These are phyloP conservation scores for Raja brachyura DNA, from an alignment of 2,113 vertebrate species.

Conservation along the genomic window DNA sequence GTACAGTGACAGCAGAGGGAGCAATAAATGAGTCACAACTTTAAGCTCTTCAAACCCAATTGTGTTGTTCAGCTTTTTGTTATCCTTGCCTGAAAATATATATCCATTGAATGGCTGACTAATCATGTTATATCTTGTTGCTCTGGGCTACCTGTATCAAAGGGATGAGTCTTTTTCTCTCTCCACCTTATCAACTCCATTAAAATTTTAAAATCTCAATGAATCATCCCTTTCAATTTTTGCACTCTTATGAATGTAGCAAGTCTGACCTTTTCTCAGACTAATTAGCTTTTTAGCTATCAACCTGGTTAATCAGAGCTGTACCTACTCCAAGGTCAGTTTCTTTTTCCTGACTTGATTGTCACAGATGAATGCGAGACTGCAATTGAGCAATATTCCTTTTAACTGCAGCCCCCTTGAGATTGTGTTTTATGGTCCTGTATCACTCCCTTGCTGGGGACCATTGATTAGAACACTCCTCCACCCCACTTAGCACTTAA, in stretches of 20 bases:
- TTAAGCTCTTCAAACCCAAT: neutral
- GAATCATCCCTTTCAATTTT: neutral
- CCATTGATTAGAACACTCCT: neutral
- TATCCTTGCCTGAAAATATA: neutral
- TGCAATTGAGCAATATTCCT: neutral
- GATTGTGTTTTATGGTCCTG: neutral
- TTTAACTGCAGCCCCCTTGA: neutral
- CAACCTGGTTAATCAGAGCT: neutral
- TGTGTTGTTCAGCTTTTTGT: neutral
- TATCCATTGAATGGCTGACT: no score
- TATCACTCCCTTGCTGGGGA: neutral
- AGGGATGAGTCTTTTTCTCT: neutral
- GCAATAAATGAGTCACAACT: neutral
- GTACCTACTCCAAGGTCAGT: neutral
- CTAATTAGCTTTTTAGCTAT: neutral
- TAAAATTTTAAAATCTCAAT: neutral
- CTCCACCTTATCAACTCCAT: neutral
- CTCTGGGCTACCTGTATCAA: neutral
- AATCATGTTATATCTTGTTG: neutral
- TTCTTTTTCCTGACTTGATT: neutral
- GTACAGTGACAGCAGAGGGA: neutral
- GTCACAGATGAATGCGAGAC: neutral
- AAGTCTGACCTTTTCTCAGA: neutral
- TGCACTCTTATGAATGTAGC: neutral
- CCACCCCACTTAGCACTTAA: no score